A percentile compares a stretch with the other conserved stretches of the same genome.
These are phyloP conservation scores for Murina feae DNA, from an alignment of 2,113 vertebrate species.

Conservation along the genomic window DNA sequence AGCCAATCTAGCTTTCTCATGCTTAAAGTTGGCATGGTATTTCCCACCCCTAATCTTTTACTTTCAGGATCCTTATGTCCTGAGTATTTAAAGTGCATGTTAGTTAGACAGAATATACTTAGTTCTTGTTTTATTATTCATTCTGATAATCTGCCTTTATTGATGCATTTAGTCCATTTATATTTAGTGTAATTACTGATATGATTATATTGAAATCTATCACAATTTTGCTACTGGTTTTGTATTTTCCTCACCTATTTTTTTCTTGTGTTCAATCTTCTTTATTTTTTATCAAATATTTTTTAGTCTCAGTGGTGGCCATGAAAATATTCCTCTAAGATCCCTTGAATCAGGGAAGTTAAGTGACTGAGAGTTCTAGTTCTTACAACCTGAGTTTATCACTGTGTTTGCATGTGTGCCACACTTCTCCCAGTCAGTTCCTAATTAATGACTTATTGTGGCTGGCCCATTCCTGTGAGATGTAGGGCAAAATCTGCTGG, in stretches of 20 bases:
- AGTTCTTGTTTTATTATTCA: background rate
- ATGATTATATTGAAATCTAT: background rate
- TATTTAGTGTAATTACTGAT: background rate
- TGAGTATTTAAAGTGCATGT: background rate
- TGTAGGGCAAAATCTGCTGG: background rate
- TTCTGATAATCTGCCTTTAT: background rate
- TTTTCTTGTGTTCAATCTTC: background rate
- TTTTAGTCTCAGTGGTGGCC: too few relatives aligned
- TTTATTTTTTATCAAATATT: background rate
- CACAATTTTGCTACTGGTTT: background rate
- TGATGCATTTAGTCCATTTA: background rate
- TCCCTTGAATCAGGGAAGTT: too few relatives aligned
- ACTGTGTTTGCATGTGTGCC: too few relatives aligned
- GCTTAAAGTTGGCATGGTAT: too few relatives aligned
- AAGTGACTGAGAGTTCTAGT: too few relatives aligned
- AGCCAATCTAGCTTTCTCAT: background rate
- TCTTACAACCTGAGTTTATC: accelerated
- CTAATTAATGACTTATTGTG: too few relatives aligned
- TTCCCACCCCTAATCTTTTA: background rate
- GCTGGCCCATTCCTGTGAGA: background rate
- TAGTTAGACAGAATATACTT: background rate
- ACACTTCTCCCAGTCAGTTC: background rate
- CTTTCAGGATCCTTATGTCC: background rate
- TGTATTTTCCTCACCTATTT: background rate
- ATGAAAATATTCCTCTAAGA: background rate